These are phyloP conservation scores for Sebastes itinus DNA, from an alignment of 2,797 vertebrate species.

Conservation along the genomic window DNA sequence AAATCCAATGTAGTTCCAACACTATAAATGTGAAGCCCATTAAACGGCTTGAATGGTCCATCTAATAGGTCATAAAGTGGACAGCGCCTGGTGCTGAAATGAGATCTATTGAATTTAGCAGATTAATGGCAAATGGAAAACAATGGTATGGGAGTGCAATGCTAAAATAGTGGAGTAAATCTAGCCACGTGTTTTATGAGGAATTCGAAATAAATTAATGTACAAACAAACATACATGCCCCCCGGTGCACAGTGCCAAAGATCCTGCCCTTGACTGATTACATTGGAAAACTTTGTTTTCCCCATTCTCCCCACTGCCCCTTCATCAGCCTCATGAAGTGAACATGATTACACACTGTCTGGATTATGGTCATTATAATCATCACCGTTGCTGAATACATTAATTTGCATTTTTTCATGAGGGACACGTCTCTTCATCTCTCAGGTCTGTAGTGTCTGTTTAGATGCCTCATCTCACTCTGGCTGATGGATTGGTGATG, in stretches of 20 bases:
- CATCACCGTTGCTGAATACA: not conserved
- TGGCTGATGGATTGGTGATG: constrained; percentile 33
- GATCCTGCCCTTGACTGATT: not conserved
- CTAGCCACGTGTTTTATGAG: not conserved
- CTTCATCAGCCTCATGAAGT: not conserved
- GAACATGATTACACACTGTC: constrained; percentile 20
- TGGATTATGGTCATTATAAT: constrained; percentile 8
- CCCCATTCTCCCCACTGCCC: not conserved
- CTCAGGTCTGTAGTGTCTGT: not conserved
- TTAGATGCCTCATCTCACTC: not conserved
- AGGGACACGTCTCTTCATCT: not conserved
- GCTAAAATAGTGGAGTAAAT: not conserved
- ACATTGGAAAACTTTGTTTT: not conserved
- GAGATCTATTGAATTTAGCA: not conserved
- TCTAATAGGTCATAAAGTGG: not conserved
- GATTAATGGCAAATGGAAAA: not conserved
- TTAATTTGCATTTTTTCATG: not conserved
- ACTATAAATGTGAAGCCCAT: not conserved
- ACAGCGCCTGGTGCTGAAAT: not conserved
- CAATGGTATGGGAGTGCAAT: not conserved
- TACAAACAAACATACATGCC: not conserved
- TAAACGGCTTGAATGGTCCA: not conserved
- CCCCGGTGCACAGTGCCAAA: not conserved
- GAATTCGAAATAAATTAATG: not conserved
- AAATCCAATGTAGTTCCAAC: not conserved